Evolutionary conservation across 2,113 vertebrate species (phyloP).

Genomic region (Corythornis cristatus): DNA sequence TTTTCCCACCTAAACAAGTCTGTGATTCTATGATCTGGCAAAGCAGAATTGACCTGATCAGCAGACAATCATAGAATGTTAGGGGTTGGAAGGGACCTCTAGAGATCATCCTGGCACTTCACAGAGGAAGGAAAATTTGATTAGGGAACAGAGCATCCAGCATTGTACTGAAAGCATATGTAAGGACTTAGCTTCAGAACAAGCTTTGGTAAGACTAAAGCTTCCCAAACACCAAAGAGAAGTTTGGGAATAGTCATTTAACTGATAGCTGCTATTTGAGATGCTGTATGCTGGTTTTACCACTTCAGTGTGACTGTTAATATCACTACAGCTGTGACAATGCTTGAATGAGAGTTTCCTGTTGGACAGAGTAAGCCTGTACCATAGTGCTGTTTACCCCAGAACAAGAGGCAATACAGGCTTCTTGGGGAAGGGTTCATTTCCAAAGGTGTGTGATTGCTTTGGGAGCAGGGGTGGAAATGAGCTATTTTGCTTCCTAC

Average conservation of each 20-base stretch:
- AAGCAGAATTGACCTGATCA: neutral
- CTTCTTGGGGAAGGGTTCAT: neutral
- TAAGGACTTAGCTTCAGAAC: neutral
- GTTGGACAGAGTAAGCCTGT: neutral
- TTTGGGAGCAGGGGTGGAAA: neutral
- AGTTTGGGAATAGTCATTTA: neutral
- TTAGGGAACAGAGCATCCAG: neutral
- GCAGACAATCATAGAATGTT: no score
- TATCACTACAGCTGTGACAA: neutral
- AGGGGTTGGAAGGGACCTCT: no score
- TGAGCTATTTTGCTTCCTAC: neutral
- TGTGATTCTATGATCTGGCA: neutral
- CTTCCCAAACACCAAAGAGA: neutral
- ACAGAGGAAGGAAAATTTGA: neutral
- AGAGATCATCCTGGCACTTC: neutral
- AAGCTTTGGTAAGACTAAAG: neutral
- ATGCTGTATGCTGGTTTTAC: neutral
- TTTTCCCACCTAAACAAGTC: no score
- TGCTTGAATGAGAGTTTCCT: neutral
- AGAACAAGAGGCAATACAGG: fast-evolving
- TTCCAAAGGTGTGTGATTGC: neutral
- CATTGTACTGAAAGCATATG: no score
- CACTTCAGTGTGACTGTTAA: neutral
- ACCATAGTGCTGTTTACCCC: neutral
- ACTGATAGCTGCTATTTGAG: neutral